phyloP scores from a whole-genome alignment of 1,140 invertebrate species.

The Rhyzopertha dominica region DNA sequence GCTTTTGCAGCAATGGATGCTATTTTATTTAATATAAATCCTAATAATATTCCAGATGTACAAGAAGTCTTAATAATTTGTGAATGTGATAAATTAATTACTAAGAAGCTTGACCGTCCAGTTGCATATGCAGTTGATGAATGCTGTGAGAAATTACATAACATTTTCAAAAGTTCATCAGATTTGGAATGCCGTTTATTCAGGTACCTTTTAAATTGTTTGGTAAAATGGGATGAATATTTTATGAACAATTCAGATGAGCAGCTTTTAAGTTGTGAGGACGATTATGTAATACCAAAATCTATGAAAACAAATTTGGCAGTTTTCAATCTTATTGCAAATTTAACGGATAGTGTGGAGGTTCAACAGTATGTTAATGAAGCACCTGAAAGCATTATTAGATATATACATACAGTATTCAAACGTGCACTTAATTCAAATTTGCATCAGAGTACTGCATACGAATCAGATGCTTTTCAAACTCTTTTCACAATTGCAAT shows the following conservation, averaged over 20 bases:
- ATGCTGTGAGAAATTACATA: conserved; percentile 17
- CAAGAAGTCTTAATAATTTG: conserved; percentile 19
- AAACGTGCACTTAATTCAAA: conserved; percentile 28
- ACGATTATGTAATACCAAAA: conserved; percentile 22
- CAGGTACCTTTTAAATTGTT: conserved; percentile 25
- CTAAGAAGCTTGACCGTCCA: conserved; percentile 14
- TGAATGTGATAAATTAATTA: conserved; percentile 10
- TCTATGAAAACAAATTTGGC: conserved; percentile 27
- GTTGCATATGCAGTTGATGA: conserved; percentile 3
- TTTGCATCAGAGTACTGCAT: conserved; percentile 31
- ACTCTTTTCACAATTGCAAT: conserved; percentile 48
- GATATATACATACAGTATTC: conserved; percentile 33
- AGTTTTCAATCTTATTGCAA: conserved; percentile 33
- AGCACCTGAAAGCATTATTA: conserved; percentile 36
- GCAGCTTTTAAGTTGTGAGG: conserved; percentile 22
- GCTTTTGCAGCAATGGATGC: conserved; percentile 23
- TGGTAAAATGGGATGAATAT: conserved; percentile 24
- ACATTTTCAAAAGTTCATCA: conserved; percentile 15
- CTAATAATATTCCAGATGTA: conserved; percentile 13
- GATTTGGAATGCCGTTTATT: conserved; percentile 20
- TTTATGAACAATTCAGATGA: conserved; percentile 18
- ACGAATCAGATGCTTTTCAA: conserved; percentile 30
- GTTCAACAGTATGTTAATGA: conserved; percentile 41
- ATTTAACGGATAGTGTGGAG: conserved; percentile 41
- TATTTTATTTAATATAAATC: conserved; percentile 29